Evolutionary conservation across 1,140 invertebrate genomes (phyloP), one percentile per base, ranked within the genome.

Genomic region (Zaprionus gabonicus): DNA sequence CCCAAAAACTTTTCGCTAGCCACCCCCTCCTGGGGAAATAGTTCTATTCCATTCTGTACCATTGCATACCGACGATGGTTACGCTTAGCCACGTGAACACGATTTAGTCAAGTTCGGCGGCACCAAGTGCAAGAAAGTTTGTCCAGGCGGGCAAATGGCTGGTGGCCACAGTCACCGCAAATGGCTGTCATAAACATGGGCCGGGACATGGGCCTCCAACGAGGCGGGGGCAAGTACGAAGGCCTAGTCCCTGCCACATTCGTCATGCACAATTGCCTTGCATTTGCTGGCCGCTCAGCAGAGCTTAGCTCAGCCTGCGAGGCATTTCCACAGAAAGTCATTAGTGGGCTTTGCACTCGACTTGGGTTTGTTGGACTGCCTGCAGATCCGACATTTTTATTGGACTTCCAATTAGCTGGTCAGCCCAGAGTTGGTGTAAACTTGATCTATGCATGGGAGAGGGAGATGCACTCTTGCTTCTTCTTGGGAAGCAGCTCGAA

Each of bases 371-470:
- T 78, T 74, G 80, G 80, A 68, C 81, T 78, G 85, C 81, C 86
- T 59, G 78, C 58, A 84, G 82, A 90, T 90, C 87, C 82, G 86
- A 90, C 86, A 91, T 91, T 90, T 90, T 90, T 90, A 90, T 90
- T 90, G 82, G 86, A 90, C 86, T 91, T 90, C 87, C 86, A 90
- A 90, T 91, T 90, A 90, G 86, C 84, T 91, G 81, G 56, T 57
- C 76, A 82, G 68, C 60, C 74, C 31, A 34, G 38, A 66, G 78
- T 71, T 78, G 80, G 76, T 82, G 80, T 82, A 82, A 91, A 90
- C 77, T 90, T 90, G 86, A 91, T 91, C 82, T 91, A 91, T 83
- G 80, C 44, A 59, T 66, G 76, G 63, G 68, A 60, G 76, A 74
- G 80, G 65, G 69, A 60, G 77, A 77, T 83, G 81, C 72, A 23